phyloP scores from a whole-genome alignment of 2,888 invertebrate species.

The Chorisops tibialis region DNA sequence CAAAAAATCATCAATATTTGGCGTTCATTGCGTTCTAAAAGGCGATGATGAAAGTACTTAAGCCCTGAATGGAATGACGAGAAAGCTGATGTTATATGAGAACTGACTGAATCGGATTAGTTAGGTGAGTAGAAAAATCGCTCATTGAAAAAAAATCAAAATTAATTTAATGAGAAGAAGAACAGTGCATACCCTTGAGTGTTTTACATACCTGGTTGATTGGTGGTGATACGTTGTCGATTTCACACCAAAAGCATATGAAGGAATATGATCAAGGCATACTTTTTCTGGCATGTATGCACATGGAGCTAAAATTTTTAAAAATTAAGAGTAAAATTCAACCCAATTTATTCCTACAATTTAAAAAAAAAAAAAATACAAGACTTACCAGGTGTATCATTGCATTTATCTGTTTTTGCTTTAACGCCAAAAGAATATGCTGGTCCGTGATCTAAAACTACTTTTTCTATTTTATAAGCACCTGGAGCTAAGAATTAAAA shows the following conservation, averaged over 20 bases:
- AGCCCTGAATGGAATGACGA: neutral
- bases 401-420: constrained; percentile 49
- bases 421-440: constrained; percentile 57
- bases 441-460: constrained; percentile 45
- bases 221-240: constrained; percentile 56
- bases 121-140: neutral
- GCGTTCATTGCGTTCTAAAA: neutral
- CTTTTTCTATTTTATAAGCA: constrained; percentile 51
- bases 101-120: constrained; percentile 22
- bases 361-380: constrained; percentile 58
- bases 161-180: neutral
- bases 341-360: constrained; percentile 55
- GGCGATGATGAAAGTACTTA: neutral
- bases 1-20: neutral
- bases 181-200: neutral
- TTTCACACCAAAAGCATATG: constrained; percentile 59
- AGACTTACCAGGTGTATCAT: constrained; percentile 53
- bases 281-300: constrained; percentile 55
- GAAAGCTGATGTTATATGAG: constrained; percentile 2
- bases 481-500: constrained; percentile 53
- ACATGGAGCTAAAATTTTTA: constrained; percentile 38
- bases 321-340: neutral
- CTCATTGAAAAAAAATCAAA: neutral
- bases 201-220: constrained; percentile 49
- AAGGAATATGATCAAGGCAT: constrained; percentile 55